Evolutionary conservation across 2,113 vertebrate genomes (phyloP).

Genomic region (Murina feae): DNA sequence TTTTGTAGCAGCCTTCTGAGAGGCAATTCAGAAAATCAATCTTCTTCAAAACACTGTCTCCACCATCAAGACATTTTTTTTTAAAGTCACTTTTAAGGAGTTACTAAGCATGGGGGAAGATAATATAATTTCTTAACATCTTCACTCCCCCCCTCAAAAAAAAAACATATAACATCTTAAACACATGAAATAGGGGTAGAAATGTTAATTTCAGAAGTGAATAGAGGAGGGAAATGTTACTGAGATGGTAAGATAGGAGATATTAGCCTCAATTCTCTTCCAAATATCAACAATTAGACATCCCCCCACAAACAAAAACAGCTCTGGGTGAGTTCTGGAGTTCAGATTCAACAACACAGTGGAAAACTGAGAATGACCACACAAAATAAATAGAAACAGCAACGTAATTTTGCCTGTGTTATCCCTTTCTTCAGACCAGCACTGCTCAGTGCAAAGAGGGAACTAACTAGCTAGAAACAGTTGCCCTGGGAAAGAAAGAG

Average conservation of each 20-base stretch:
- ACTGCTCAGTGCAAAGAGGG: not conserved
- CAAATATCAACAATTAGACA: not conserved
- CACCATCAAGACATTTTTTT: not conserved
- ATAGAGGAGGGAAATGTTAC: not conserved
- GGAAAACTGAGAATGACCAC: not conserved
- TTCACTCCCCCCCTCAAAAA: not conserved
- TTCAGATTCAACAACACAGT: not conserved
- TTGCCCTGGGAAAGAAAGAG: not conserved
- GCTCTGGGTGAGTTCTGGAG: not conserved
- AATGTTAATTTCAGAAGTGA: not conserved
- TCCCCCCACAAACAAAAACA: not conserved
- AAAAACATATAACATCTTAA: not conserved
- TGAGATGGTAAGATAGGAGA: not conserved
- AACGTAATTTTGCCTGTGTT: not conserved
- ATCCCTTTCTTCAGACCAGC: not conserved
- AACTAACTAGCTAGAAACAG: not conserved
- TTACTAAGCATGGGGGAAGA: not conserved
- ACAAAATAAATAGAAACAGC: not conserved
- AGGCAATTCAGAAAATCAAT: not conserved
- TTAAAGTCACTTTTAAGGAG: not conserved
- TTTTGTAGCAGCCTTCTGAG: not conserved
- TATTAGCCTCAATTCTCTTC: not conserved
- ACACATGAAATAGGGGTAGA: not conserved
- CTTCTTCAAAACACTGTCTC: not conserved
- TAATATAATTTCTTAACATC: not conserved